Percentiles rank a stretch among this genome's conserved stretches.
Evolutionary conservation across 2,888 invertebrate genomes (phyloP).

Genomic region (Formica aserva): DNA sequence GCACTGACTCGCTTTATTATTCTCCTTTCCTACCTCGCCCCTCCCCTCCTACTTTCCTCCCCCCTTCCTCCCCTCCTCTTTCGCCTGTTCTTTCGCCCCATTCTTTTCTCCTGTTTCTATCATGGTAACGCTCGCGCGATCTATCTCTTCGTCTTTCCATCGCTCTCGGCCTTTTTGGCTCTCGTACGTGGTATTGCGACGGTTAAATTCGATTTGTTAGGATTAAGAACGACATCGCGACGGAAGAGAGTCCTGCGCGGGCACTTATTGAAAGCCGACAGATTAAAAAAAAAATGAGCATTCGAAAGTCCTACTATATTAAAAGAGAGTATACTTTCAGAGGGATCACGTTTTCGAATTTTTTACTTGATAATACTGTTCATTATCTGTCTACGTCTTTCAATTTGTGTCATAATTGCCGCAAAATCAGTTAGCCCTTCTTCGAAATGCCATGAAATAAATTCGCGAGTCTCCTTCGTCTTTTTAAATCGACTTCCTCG

Average conservation of each 20-base stretch:
- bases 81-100: slow-evolving; percentile 18
- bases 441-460: slow-evolving; percentile 38
- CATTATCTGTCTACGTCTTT: slow-evolving; percentile 1
- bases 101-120: slow-evolving; percentile 47
- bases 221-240: slow-evolving; percentile 76
- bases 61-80: slow-evolving; percentile 51
- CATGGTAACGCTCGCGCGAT: slow-evolving; percentile 61
- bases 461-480: slow-evolving; percentile 25
- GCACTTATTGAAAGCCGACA: slow-evolving; percentile 32
- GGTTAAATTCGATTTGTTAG: slow-evolving; percentile 85
- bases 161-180: slow-evolving; percentile 57
- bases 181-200: slow-evolving; percentile 72
- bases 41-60: slow-evolving; percentile 9
- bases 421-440: slow-evolving; percentile 19
- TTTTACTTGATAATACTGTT: neutral
- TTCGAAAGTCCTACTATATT: slow-evolving; percentile 8
- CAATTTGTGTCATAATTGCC: slow-evolving; percentile 24
- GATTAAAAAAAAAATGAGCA: slow-evolving; percentile 23
- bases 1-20: slow-evolving; percentile 83
- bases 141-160: slow-evolving; percentile 62
- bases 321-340: neutral
- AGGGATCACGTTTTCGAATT: neutral
- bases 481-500: slow-evolving; percentile 14
- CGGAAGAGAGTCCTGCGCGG: slow-evolving; percentile 34
- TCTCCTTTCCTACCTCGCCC: slow-evolving; percentile 66